phyloP scores from a whole-genome alignment of 2,888 invertebrate species.

The Pteria penguin region DNA sequence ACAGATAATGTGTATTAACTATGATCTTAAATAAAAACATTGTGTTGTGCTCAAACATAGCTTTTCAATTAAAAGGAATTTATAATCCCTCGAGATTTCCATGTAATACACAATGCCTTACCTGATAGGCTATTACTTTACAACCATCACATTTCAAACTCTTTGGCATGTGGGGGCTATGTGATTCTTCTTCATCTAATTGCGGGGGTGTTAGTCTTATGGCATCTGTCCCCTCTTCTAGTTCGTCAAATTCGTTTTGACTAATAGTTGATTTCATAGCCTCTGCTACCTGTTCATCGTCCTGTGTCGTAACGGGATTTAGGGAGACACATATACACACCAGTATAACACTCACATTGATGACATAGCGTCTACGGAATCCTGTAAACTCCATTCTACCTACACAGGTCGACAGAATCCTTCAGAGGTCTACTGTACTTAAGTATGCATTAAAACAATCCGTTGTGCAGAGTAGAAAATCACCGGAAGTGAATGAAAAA shows the following conservation, averaged over 20 bases:
- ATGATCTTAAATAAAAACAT: too few species aligned
- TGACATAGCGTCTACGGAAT: not conserved
- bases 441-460: not conserved
- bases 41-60: too few species aligned
- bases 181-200: constrained; percentile 76
- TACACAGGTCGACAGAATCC: too few species aligned
- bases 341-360: not conserved
- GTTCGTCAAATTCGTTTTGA: not conserved
- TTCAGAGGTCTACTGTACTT: too few species aligned
- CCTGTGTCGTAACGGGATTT: not conserved
- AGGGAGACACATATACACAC: not conserved
- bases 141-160: constrained; percentile 78
- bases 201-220: constrained; percentile 69
- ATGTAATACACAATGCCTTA: too few species aligned
- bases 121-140: constrained; percentile 75
- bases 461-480: too few species aligned
- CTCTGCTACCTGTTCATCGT: not conserved
- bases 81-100: too few species aligned
- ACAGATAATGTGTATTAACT: too few species aligned
- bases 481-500: not conserved
- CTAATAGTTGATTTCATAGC: not conserved
- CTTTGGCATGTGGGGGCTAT: constrained; percentile 76
- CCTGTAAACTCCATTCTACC: not conserved
- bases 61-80: too few species aligned
- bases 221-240: constrained; percentile 53